Base-by-base conservation (phyloP, 2,888 invertebrate species). In the Spilosoma lubricipeda region DNA sequence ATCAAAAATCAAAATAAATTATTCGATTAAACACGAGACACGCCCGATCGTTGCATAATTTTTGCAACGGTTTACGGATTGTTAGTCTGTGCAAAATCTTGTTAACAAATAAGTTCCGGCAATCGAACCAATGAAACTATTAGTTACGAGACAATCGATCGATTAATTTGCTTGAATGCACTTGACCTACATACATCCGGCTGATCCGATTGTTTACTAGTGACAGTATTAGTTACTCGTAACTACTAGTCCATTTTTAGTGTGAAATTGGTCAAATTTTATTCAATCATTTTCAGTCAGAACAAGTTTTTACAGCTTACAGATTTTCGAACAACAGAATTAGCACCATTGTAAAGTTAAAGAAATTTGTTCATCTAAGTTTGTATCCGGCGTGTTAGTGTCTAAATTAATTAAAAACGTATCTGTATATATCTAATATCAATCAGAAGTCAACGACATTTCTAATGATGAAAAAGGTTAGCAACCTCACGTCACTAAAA, bases 111-210 rank as follows among this genome's bases (percentile, higher is more conserved):
- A 80, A 78, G 75, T 83, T 83, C 83, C 84, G 82, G 78, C 42
- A 71, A 39, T 56, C 68, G 27, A 75, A 74, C n/a, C 71, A 69
- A 36, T 48, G 71, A 66, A 66, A 71, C 59, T 48, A 59, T 69
- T 65, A n/a, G 59, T 74, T 67, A 42, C 59, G 56, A 80, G 75
- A 84, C 82, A 83, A 81, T 84, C 67, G 67, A 65, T 64, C 76
- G 75, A 80, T 83, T 80, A 79, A 45, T 30, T 79, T 69, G 42
- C 70, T 71, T 78, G 75, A 75, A 72, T 80, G 80, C 77, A 84
- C 86, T 87, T 88, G 86, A 86, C 88, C 87, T 79, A 86, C 80
- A 84, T 85, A 77, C 75, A 72, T 63, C 2, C 30, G 30, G 66
- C 42, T 18, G 65, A 45, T 71, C 69, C 66, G 39, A 72, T 42